Evolutionary conservation across 2,797 vertebrate species (phyloP).

Genomic region (Onychomys leucogaster): DNA sequence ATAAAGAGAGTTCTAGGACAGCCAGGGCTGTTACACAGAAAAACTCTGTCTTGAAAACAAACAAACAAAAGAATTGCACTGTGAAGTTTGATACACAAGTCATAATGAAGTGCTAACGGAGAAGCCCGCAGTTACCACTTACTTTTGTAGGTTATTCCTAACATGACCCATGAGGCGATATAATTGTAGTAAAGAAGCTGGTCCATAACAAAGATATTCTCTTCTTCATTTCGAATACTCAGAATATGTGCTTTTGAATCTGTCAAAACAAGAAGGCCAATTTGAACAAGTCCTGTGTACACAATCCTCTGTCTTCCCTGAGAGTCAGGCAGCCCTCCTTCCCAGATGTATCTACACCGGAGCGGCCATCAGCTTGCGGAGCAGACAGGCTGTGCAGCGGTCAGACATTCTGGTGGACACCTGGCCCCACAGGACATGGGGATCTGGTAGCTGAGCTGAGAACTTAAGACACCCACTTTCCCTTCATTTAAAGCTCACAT

Average conservation of each 20-base stretch:
- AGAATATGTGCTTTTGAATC: slow-evolving; percentile 91
- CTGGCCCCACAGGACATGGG: not conserved
- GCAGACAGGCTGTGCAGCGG: not conserved
- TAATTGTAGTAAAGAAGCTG: slow-evolving; percentile 91
- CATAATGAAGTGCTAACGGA: slow-evolving; percentile 20
- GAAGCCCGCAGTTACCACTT: slow-evolving; percentile 77
- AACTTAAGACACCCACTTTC: slow-evolving; percentile 49
- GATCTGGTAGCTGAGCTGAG: slow-evolving; percentile 25
- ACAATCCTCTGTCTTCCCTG: slow-evolving; percentile 19
- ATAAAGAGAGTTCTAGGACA: not conserved
- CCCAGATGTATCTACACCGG: not conserved
- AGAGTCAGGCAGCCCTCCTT: slow-evolving; percentile 20
- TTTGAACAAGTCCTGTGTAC: slow-evolving; percentile 30
- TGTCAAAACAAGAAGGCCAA: slow-evolving; percentile 81
- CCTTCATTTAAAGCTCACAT: slow-evolving; percentile 27
- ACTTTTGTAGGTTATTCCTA: slow-evolving; percentile 93
- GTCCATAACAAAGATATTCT: slow-evolving; percentile 93
- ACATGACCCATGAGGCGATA: slow-evolving; percentile 93
- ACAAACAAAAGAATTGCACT: not conserved
- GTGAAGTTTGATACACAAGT: slow-evolving; percentile 17
- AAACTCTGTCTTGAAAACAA: too few relatives aligned
- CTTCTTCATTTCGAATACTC: slow-evolving; percentile 92
- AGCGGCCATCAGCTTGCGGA: not conserved
- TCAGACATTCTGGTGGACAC: slow-evolving; percentile 53
- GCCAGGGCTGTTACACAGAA: not conserved